Conservation (phyloP, 2,797 vertebrate species). For the Pipistrellus pipistrellus region DNA sequence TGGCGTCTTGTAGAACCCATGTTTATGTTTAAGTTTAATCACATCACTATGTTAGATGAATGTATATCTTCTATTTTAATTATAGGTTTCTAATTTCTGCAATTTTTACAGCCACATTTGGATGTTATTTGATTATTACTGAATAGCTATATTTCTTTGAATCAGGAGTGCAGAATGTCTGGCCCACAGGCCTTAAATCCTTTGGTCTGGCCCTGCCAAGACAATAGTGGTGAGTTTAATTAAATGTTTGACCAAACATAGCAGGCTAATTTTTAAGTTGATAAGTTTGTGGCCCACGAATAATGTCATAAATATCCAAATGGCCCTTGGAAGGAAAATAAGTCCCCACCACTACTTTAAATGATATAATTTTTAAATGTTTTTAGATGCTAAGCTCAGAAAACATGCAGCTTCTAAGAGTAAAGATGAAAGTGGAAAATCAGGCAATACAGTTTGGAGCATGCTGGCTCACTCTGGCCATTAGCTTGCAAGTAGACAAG, state of each 20-base stretch:
- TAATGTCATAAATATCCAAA: too few relatives aligned
- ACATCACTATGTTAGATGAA: background rate
- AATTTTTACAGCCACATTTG: background rate
- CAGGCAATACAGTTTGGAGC: background rate
- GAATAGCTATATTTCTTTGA: background rate
- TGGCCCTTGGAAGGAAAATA: too few relatives aligned
- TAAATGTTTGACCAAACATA: too few relatives aligned
- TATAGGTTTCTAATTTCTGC: background rate
- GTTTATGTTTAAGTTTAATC: background rate
- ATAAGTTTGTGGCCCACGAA: too few relatives aligned
- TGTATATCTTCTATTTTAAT: background rate
- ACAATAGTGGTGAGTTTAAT: too few relatives aligned
- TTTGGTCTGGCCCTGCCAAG: too few relatives aligned
- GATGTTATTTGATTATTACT: background rate
- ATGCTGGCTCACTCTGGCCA: rapidly evolving
- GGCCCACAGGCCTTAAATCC: too few relatives aligned
- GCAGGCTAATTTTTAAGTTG: too few relatives aligned
- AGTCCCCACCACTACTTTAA: background rate
- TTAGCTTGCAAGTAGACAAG: too few relatives aligned
- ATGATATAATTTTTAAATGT: background rate
- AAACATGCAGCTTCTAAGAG: background rate
- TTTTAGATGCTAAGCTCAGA: background rate
- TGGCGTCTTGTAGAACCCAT: background rate
- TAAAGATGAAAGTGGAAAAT: background rate
- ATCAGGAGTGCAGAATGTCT: too few relatives aligned